Evolutionary conservation across 2,113 vertebrate genomes (phyloP), one percentile per base, ranked within the genome.

Genomic region (Glaucidium brasilianum): DNA sequence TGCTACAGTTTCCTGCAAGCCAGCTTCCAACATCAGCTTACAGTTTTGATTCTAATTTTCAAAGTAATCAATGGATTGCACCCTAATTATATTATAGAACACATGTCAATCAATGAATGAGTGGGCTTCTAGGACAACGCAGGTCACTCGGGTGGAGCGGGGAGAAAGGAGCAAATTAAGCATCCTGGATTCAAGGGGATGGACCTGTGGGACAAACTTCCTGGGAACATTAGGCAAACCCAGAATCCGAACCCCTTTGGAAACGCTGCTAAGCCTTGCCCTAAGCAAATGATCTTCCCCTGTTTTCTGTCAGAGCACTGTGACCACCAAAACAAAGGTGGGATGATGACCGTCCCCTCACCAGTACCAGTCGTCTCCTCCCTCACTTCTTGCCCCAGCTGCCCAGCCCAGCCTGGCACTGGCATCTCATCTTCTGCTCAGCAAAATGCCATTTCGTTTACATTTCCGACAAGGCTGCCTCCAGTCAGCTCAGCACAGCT

Each of bases 261-360:
- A 67, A 94, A 67, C 14, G 37, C 63, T 63, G 60, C 82, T 55
- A 60, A 30, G 13, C 6, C 30, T 32, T 14, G 5, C 18, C 32
- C 10, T 22, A 45, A 14, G n/a, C 50, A 53, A 45, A 80, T 1
- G 6, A 71, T 47, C 12, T 58, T 21, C 50, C 37, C 37, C 5
- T 0, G 25, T 5, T 34, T 55, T n/a, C n/a, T 55, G 27, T 6
- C 47, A 55, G 55, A 84, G 41, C 63, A 45, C 55, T 16, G 50
- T 15, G 73, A 60, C 50, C 62, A 47, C 16, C 26, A 59, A 1
- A 0, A 60, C 26, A 23, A 67, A 71, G 75, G 49, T 18, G 25
- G 29, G 55, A 73, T 11, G 15, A 25, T 0, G 4, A 19, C 2
- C 4, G 1, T 2, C 12, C 56, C 30, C 25, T 23, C 53, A 21